phyloP scores from a whole-genome alignment of 2,113 vertebrate species.

The Nycticorax nycticorax region DNA sequence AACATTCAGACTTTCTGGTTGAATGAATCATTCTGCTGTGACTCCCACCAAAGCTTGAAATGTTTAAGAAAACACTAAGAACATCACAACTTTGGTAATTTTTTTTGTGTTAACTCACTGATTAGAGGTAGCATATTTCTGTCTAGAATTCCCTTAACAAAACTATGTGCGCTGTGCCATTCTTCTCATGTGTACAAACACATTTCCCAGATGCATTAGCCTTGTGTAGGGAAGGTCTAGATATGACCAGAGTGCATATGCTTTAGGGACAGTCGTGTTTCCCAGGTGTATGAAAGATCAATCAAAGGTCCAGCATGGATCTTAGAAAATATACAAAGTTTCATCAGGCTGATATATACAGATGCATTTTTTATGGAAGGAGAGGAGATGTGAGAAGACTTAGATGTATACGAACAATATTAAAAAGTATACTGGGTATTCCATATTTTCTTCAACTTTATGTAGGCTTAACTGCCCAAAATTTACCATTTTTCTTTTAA shows the following conservation, averaged over 20 bases:
- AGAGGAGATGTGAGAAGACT: background rate
- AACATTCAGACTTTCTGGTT: background rate
- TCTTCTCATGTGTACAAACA: background rate
- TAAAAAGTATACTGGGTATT: background rate
- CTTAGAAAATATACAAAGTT: background rate
- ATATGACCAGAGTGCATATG: no score
- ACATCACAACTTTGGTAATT: background rate
- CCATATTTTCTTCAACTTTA: background rate
- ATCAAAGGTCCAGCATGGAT: background rate
- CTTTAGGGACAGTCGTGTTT: background rate
- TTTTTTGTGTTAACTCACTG: background rate
- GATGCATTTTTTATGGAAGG: background rate
- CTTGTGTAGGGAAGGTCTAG: background rate
- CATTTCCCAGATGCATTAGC: background rate
- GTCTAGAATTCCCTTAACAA: background rate
- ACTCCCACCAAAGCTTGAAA: background rate
- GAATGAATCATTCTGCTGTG: background rate
- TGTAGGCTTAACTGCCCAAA: background rate
- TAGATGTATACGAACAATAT: background rate
- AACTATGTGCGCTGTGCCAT: rapidly evolving
- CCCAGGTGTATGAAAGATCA: background rate
- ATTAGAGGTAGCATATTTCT: background rate
- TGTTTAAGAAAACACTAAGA: background rate
- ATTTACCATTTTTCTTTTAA: background rate
- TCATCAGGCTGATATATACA: background rate